These are phyloP conservation scores for Muricea muricata DNA, from an alignment of 92 coral and sea anemone genomes.

Conservation along the genomic window DNA sequence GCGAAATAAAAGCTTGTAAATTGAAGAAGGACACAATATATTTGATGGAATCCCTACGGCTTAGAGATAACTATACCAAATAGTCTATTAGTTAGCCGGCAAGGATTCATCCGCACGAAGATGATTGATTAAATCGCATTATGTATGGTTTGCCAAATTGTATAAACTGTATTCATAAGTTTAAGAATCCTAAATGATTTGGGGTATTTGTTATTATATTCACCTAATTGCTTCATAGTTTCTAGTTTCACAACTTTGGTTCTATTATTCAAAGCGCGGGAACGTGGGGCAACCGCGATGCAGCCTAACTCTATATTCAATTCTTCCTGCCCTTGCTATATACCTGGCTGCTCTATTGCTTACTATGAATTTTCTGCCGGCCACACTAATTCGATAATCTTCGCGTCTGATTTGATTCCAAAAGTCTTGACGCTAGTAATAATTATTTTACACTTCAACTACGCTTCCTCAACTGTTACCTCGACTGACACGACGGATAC, in stretches of 20 bases:
- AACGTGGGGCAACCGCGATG: background rate
- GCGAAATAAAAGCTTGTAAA: background rate
- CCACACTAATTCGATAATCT: background rate
- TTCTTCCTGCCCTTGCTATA: background rate
- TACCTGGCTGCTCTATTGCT: background rate
- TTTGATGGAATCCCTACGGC: background rate
- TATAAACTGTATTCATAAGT: slow-evolving; percentile 1
- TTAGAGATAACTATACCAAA: background rate
- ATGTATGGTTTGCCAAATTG: slow-evolving; percentile 9
- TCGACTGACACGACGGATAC: background rate
- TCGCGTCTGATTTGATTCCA: background rate
- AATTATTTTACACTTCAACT: background rate
- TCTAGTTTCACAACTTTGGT: background rate
- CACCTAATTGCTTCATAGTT: background rate
- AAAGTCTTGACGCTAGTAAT: background rate
- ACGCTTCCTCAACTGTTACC: background rate
- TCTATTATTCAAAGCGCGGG: background rate
- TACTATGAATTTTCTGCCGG: background rate
- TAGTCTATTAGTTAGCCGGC: background rate
- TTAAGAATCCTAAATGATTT: slow-evolving; percentile 4
- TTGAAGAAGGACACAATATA: background rate
- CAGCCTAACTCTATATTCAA: too few species aligned
- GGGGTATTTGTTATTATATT: slow-evolving; percentile 5
- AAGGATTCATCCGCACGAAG: background rate
- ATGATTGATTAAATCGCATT: slow-evolving; percentile 19